Base-by-base conservation (phyloP, 2,888 invertebrate genomes). In the Lasius fuliginosus region DNA sequence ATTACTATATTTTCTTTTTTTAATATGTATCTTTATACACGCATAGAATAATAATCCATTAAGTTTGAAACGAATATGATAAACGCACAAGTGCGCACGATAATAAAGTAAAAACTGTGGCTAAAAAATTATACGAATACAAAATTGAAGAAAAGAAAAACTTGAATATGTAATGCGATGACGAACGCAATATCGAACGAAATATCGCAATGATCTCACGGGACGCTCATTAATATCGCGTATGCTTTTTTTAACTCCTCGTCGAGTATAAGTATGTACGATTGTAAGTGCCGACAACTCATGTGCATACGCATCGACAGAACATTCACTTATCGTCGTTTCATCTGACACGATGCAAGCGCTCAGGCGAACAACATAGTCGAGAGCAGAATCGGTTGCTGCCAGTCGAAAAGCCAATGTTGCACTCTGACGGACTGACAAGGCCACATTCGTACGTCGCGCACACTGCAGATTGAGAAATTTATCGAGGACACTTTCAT, bases 331-430 rank as follows among this genome's bases (percentile, higher is more conserved):
- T 83, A 83, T 83, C 83, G 68, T 83, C 83, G 77, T 62, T 79
- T 79, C 83, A 83, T 83, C 83, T 83, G 83, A 83, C 83, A 77
- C 83, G 77, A 69, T 46, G 83, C 69, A 68, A 79, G 60, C 79
- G 79, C 79, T 71, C 83, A 69, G 69, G 68, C 83, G 83, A 62
- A 53, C 64, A 76, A 76, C 53, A 53, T 49, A 64, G 83, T 76
- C 84, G 86, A 88, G 83, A 88, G 83, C 90, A 89, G 89, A 92
- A 92, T 91, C 92, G 91, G 89, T 88, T 89, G 90, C 89, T 91
- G 92, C 91, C 92, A 92, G 89, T 92, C 92, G 91, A 92, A 90
- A 88, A 90, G 86, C 87, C 90, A 83, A 85, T 87, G 90, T 89
- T 88, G 88, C 88, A 89, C 89, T 46, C 87, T 85, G 90, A 91